Evolutionary conservation across 1,140 invertebrate genomes (phyloP), one percentile per base, ranked within the genome.

Genomic region (Chelonus insularis): DNA sequence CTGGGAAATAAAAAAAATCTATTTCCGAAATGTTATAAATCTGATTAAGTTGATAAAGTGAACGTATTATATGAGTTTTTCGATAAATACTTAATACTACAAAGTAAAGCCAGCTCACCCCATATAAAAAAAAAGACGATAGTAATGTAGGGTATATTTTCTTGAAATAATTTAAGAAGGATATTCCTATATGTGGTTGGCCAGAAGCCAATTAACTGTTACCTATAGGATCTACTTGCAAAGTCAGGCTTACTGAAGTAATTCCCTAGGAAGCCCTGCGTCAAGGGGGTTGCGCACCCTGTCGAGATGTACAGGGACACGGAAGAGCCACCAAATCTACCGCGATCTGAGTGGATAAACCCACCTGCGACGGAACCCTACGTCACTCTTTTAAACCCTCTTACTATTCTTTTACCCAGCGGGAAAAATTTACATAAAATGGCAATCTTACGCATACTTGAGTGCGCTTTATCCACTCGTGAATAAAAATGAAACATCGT

Each of bases 151-250:
- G 18, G 8, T 9, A 32, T 12, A 16, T 9, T 20, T 55, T 39
- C 32, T 37, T 20, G 34, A 36, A 18, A 9, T 4, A 55, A 12
- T 39, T 18, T 2, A 20, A 23, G 18, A 23, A 21, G 37, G 21
- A 16, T 57, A 43, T 29, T 12, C n/a, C 43, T 48, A 25, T 16
- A 23, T 57, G 23, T 6, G 41, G 58, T 59, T 50, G 58, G 56
- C 55, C 60, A 54, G 70, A 72, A 72, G 71, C 69, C 71, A 72
- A 72, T 72, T 72, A 72, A 72, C 69, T 72, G 69, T 71, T 68
- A 71, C 68, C 69, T 63, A 62, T 66, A 65, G 68, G 69, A 72
- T 72, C 67, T 68, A 64, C 70, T 69, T 69, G 70, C 69, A 68
- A 60, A 71, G 69, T 68, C 63, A 41, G 66, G 69, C 62, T 72